These are phyloP conservation scores for Nebria ingens DNA, from an alignment of 1,140 invertebrate species.

Conservation along the genomic window DNA sequence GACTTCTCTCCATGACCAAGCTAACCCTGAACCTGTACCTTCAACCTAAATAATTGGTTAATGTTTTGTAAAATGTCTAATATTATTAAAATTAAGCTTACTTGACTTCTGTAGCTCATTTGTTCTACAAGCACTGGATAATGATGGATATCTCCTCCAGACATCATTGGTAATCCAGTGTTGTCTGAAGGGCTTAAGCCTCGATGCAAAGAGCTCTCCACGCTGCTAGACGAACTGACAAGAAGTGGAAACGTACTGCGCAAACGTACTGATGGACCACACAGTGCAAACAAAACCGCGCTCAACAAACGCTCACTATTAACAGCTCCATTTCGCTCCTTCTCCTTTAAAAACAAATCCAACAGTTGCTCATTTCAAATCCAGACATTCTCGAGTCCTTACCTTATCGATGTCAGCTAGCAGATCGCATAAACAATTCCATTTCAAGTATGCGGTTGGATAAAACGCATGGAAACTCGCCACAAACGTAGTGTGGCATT, in stretches of 20 bases:
- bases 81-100: slow-evolving; percentile 22
- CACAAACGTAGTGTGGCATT: slow-evolving; percentile 84
- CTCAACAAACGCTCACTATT: slow-evolving; percentile 61
- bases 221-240: slow-evolving; percentile 35
- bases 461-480: slow-evolving; percentile 93
- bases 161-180: slow-evolving; percentile 56
- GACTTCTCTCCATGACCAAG: slow-evolving; percentile 76
- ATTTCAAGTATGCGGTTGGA: slow-evolving; percentile 85
- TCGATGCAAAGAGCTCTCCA: slow-evolving; percentile 42
- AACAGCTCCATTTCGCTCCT: slow-evolving; percentile 18
- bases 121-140: slow-evolving; percentile 75
- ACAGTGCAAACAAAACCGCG: slow-evolving; percentile 70
- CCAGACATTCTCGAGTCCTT: slow-evolving; percentile 24
- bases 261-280: slow-evolving; percentile 65
- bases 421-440: slow-evolving; percentile 82
- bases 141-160: slow-evolving; percentile 56
- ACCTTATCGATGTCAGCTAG: slow-evolving; percentile 70
- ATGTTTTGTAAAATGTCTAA: background rate
- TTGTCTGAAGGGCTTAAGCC: slow-evolving; percentile 58
- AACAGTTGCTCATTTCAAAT: background rate
- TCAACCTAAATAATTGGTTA: slow-evolving; percentile 36
- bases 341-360: slow-evolving; percentile 23
- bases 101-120: slow-evolving; percentile 65
- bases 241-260: slow-evolving; percentile 67
- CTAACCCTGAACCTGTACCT: slow-evolving; percentile 35